Base-by-base conservation (phyloP, 2,113 vertebrate genomes). In the Aldabrachelys gigantea region DNA sequence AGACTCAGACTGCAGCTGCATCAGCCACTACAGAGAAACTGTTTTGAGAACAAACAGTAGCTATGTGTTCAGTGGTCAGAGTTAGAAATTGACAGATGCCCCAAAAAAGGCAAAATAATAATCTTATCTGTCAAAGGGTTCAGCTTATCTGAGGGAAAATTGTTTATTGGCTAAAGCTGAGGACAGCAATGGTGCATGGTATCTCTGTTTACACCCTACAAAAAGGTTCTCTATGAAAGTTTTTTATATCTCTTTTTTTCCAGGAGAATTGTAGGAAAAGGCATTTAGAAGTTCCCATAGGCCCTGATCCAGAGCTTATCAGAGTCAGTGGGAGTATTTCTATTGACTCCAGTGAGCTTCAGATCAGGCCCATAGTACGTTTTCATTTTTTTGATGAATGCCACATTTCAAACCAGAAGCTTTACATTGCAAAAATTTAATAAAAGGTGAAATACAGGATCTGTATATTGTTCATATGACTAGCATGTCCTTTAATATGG, bases 291-390 rank as follows among this genome's bases (percentile, higher is more conserved):
- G 5, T 6, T 85, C 38, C 75, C 5, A 2, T 35, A 92, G 59
- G 10, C 82, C 10, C 35, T 65, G 19, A 12, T 44, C 85, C 5
- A 10, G 14, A 44, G 21, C 13, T 5, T 85, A 24, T 31, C 24
- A 78, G 82, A 93, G 89, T 5, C 7, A 47, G 44, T 13, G 57
- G 3, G 16, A 85, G 3, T 78, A 2, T 25, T 84, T 52, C 16
- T 89, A 80, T 88, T 35, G 56, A 19, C 53, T 53, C 84, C 84
- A 76, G 91, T 87, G 88, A 10, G 1, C 80, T 92, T 90, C 49
- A 82, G 65, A 54, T 2, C 41, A 24, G 31, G 86, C 65, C n/a
- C 80, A 10, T 69, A 7, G 7, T 54, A 17, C n/a, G 2, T 13
- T 78, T 86, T 62, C 27, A 79, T 84, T 9, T 62, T 25, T 89